phyloP scores from a whole-genome alignment of 1,140 invertebrate species.

The Drosophila takahashii region DNA sequence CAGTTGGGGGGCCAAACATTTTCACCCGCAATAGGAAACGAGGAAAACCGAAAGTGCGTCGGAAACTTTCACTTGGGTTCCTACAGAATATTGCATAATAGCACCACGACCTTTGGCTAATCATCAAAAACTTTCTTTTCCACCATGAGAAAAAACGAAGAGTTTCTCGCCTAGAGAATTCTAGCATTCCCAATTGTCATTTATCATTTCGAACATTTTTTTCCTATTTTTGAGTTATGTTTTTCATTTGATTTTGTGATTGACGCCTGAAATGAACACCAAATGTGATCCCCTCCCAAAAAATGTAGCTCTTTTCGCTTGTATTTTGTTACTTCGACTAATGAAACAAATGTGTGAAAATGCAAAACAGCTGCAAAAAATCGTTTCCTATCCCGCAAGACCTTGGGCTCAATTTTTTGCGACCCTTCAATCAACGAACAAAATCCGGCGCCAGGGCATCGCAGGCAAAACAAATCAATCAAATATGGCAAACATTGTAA shows the following conservation, averaged over 20 bases:
- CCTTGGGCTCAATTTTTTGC: conserved; percentile 44
- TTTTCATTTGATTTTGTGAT: conserved; percentile 71
- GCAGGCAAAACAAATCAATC: conserved; percentile 80
- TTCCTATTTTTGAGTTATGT: conserved; percentile 50
- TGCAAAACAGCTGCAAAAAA: conserved; percentile 61
- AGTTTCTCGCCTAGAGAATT: conserved; percentile 56
- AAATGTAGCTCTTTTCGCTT: background rate
- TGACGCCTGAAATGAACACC: conserved; percentile 64
- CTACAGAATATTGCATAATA: conserved; percentile 73
- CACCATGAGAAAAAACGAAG: conserved; percentile 41
- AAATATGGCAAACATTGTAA: conserved; percentile 58
- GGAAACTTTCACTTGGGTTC: conserved; percentile 67
- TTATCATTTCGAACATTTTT: conserved; percentile 50
- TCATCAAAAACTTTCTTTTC: conserved; percentile 67
- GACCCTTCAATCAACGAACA: conserved; percentile 48
- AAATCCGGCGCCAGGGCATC: conserved; percentile 59
- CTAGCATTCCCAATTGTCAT: conserved; percentile 61
- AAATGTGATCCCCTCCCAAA: conserved; percentile 39
- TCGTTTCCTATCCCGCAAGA: conserved; percentile 23
- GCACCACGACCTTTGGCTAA: conserved; percentile 30
- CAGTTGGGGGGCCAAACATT: conserved; percentile 42
- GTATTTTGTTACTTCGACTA: conserved; percentile 16
- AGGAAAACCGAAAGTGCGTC: conserved; percentile 70
- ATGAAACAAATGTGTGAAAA: conserved; percentile 56
- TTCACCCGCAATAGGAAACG: conserved; percentile 60